Percentiles rank a stretch among this genome's conserved stretches.
These are phyloP conservation scores for Zaprionus gabonicus DNA, from an alignment of 1,140 invertebrate species.

Conservation along the genomic window DNA sequence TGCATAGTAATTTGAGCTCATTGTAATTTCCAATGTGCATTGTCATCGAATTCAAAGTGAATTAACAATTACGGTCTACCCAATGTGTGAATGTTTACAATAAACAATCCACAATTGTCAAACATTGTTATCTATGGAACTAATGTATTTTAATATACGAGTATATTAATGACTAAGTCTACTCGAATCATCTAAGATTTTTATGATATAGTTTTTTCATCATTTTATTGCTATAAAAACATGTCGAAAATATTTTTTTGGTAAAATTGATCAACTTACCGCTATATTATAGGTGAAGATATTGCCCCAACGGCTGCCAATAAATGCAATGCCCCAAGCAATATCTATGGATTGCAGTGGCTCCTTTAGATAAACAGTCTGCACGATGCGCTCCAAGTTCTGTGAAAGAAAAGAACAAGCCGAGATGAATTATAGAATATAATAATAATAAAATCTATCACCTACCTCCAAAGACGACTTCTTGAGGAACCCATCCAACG, in stretches of 20 bases:
- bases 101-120: no score
- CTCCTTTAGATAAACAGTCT: slow-evolving; percentile 76
- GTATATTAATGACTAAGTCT: no score
- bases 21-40: slow-evolving; percentile 55
- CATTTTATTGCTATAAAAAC: background rate
- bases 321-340: slow-evolving; percentile 67
- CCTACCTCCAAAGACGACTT: slow-evolving; percentile 71
- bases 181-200: no score
- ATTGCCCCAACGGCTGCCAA: slow-evolving; percentile 80
- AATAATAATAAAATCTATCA: background rate
- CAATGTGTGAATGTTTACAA: no score
- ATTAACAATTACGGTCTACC: background rate
- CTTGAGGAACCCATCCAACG: slow-evolving; percentile 77
- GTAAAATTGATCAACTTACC: slow-evolving; percentile 49
- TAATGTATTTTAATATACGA: no score
- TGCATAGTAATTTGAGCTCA: slow-evolving; percentile 46
- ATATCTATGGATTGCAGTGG: slow-evolving; percentile 79
- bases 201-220: no score
- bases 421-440: background rate
- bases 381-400: slow-evolving; percentile 68
- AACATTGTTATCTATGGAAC: no score
- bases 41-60: slow-evolving; percentile 35
- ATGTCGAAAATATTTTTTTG: background rate
- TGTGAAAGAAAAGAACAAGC: slow-evolving; percentile 9
- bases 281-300: slow-evolving; percentile 67